These are phyloP conservation scores for Apotomis betuletana DNA, from an alignment of 2,888 invertebrate genomes.

Conservation along the genomic window DNA sequence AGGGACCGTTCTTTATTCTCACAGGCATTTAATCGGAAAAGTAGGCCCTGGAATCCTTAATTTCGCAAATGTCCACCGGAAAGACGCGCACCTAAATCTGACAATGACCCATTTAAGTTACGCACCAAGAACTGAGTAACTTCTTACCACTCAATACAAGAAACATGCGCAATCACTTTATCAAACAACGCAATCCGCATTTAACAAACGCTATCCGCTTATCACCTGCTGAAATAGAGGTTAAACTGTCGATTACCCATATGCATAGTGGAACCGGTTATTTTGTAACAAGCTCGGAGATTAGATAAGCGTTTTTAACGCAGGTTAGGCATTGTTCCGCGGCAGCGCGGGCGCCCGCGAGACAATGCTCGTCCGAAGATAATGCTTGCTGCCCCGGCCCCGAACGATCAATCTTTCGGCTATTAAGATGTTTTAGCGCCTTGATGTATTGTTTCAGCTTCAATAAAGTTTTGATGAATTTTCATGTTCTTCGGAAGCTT, in stretches of 20 bases:
- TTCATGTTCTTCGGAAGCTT: slow-evolving; percentile 73
- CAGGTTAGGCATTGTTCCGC: slow-evolving; percentile 61
- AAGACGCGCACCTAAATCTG: too few species aligned
- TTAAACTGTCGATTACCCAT: not conserved
- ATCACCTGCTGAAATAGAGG: not conserved
- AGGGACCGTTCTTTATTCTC: too few species aligned
- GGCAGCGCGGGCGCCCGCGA: slow-evolving; percentile 48
- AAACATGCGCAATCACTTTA: too few species aligned
- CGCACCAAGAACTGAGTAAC: too few species aligned
- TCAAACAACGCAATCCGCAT: too few species aligned
- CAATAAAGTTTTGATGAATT: slow-evolving; percentile 83
- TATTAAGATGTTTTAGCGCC: slow-evolving; percentile 82
- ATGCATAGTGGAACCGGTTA: slow-evolving; percentile 39
- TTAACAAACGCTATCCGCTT: not conserved
- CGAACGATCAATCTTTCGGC: slow-evolving; percentile 79
- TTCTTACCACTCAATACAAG: too few species aligned
- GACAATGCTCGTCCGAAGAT: slow-evolving; percentile 67
- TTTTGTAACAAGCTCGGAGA: slow-evolving; percentile 54
- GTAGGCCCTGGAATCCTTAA: too few species aligned
- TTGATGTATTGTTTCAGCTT: slow-evolving; percentile 82
- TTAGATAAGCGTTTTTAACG: slow-evolving; percentile 62
- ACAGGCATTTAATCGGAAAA: too few species aligned
- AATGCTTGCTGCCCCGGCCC: slow-evolving; percentile 65
- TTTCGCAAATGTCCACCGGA: too few species aligned
- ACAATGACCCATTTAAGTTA: too few species aligned